Base-by-base conservation (phyloP, 2,113 vertebrate genomes). In the Hiodon alosoides region DNA sequence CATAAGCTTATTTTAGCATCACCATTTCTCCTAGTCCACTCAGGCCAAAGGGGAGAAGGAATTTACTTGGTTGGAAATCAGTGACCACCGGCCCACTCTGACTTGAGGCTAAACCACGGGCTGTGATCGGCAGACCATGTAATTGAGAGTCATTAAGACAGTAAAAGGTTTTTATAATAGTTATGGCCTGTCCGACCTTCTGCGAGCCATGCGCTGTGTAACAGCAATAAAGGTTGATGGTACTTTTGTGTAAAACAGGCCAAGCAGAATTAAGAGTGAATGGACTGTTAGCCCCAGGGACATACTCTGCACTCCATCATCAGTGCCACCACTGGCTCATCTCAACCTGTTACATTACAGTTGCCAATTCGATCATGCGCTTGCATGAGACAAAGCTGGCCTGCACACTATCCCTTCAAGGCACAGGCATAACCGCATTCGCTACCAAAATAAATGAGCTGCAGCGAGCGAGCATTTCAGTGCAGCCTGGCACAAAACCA, bases 201-300 rank as follows among this genome's bases (percentile, higher is more conserved):
- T 31, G 72, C 57, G 66, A 75, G 68, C 57, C 69, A 51, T 58
- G 76, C 51, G 17, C 51, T 54, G 50, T 53, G 72, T 72, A 75
- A 75, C 73, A 71, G 78, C 64, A 69, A 62, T 76, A 64, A 61
- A 67, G 31, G 62, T 64, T 55, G 68, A 78, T 57, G 65, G 64
- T 77, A 72, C 71, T 77, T 52, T 69, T 77, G 76, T 68, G 65
- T 75, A 67, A 77, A 80, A 75, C 76, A 76, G 65, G 76, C 66
- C 65, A 72, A 72, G 69, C 76, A 80, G 70, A 75, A 78, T 72
- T 75, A 80, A 75, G 68, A 76, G 73, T 69, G 69, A 75, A 72
- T 69, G 73, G 55, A 75, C 58, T 70, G 76, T 65, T 74, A 75
- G 76, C 73, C 76, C 76, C 6, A 13, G 65, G 79, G 76, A 61